Conservation (phyloP, 30 jellyfish, hydroid and myxozoan species). For the Pelagia noctiluca region DNA sequence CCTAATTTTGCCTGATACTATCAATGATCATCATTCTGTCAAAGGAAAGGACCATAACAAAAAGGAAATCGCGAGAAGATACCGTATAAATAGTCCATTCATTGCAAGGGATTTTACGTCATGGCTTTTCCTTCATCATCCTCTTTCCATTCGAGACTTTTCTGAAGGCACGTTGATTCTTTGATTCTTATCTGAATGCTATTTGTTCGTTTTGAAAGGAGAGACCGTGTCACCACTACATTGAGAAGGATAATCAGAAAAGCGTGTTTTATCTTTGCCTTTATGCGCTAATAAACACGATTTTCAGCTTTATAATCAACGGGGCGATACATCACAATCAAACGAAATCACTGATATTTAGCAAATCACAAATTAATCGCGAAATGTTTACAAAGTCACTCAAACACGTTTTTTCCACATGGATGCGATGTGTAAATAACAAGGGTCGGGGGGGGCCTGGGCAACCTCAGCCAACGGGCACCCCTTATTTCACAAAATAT, state of each 20-base stretch:
- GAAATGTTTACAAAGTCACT: no score
- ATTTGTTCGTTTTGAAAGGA: not conserved
- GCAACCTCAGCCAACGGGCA: not conserved
- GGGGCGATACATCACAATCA: no score
- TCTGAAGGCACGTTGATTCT: conserved; percentile 5
- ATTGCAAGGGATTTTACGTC: conserved; percentile 23
- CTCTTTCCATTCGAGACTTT: not conserved
- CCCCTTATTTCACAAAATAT: not conserved
- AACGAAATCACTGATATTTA: no score
- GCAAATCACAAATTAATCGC: no score
- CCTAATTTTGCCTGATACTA: not conserved
- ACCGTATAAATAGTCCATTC: conserved; percentile 24
- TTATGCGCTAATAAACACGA: not conserved
- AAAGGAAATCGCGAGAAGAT: not conserved
- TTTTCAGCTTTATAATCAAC: not conserved
- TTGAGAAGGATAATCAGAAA: not conserved
- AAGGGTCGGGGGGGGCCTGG: not conserved
- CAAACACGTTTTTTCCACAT: no score
- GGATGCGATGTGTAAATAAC: no score
- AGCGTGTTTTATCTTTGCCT: not conserved
- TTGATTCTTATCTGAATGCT: no score
- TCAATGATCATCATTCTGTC: not conserved
- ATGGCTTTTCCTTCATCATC: not conserved
- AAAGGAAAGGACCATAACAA: conserved; percentile 9
- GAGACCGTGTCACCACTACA: not conserved